These are phyloP conservation scores for Actinostola sp. DNA, from an alignment of 92 coral and sea anemone genomes.

Conservation along the genomic window DNA sequence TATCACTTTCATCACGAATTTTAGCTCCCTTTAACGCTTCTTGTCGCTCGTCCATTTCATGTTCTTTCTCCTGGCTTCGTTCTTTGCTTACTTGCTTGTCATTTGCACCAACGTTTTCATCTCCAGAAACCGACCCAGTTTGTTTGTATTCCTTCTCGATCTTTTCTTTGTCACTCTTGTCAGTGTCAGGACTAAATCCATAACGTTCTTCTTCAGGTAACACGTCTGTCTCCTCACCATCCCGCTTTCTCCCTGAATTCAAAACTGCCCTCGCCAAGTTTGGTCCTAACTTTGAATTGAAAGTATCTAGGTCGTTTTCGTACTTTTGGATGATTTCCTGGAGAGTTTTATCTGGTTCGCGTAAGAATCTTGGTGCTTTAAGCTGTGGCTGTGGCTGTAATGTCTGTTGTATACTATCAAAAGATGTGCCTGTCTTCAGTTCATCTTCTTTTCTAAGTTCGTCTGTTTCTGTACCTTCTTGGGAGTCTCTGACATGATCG, in stretches of 20 bases:
- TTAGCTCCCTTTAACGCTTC: no score
- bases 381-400: background rate
- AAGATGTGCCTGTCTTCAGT: no score
- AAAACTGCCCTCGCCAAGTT: slow-evolving; percentile 6
- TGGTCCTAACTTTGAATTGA: slow-evolving; percentile 26
- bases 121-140: no score
- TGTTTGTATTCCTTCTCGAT: background rate
- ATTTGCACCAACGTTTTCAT: no score
- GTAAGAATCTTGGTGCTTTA: slow-evolving; percentile 5
- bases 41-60: no score
- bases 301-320: slow-evolving; percentile 43
- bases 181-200: background rate
- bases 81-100: no score
- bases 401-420: background rate
- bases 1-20: no score
- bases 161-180: background rate
- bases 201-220: no score
- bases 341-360: slow-evolving; percentile 32
- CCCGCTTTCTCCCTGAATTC: background rate
- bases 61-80: background rate
- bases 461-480: no score
- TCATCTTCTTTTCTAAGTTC: background rate
- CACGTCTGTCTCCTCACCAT: background rate
- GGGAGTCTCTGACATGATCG: no score
- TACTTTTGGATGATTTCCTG: slow-evolving; percentile 47